Evolutionary conservation across 2,797 vertebrate species (phyloP).

Genomic region (Cryptoprocta ferox): DNA sequence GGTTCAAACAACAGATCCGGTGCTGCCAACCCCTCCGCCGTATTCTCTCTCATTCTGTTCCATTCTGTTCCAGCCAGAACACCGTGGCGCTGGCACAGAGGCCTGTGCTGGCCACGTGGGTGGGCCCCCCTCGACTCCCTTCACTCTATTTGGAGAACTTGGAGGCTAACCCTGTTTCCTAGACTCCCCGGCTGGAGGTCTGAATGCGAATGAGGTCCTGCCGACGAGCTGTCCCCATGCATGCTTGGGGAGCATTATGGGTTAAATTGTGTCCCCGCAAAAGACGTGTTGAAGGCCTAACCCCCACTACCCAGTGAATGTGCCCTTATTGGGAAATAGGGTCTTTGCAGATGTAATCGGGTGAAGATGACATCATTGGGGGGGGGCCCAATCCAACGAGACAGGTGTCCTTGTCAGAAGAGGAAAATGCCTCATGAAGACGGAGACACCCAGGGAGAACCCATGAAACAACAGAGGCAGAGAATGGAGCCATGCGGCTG

Average conservation of each 20-base stretch:
- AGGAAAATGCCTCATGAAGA: not conserved
- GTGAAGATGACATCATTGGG: not conserved
- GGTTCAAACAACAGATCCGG: not conserved
- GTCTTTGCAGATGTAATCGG: not conserved
- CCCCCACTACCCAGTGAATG: not conserved
- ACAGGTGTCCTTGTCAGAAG: not conserved
- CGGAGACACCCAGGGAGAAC: not conserved
- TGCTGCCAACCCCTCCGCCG: not conserved
- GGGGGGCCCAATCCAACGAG: not conserved
- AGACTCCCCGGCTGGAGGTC: not conserved
- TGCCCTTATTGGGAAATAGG: not conserved
- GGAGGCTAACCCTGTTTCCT: not conserved
- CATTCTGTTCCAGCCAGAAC: not conserved
- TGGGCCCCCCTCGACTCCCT: no score
- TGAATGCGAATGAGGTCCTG: not conserved
- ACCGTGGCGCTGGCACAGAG: rapidly evolving
- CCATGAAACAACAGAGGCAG: no score
- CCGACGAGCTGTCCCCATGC: not conserved
- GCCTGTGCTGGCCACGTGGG: not conserved
- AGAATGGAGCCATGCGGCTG: no score
- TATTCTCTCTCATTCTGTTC: not conserved
- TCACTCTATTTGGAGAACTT: not conserved
- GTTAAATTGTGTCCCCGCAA: not conserved
- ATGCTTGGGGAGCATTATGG: not conserved
- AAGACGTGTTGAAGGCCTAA: not conserved